Conservation (phyloP, 2,797 vertebrate species). For the Carduelis carduelis region DNA sequence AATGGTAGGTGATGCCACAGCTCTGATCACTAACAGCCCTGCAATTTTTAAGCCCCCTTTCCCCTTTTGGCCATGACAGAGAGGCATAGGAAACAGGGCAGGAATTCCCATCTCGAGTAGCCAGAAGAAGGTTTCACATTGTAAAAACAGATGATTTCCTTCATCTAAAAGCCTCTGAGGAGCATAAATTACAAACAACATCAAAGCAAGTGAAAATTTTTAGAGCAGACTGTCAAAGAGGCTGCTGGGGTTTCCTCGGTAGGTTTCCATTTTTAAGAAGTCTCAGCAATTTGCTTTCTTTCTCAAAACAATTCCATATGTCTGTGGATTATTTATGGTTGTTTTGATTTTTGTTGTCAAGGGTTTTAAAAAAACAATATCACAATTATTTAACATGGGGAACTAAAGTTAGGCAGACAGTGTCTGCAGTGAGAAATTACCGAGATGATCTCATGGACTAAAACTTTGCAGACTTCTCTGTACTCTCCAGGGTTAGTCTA, state of each 20-base stretch:
- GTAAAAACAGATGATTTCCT: constrained; percentile 67
- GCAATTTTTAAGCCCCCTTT: neutral
- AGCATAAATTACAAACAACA: constrained; percentile 59
- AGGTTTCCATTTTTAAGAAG: constrained; percentile 50
- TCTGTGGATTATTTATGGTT: constrained; percentile 34
- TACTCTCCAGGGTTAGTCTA: constrained; percentile 6
- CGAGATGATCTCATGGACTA: constrained; percentile 42
- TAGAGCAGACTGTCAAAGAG: constrained; percentile 27
- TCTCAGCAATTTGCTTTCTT: constrained; percentile 38
- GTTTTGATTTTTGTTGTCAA: constrained; percentile 55
- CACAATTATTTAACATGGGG: neutral
- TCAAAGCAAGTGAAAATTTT: constrained; percentile 15
- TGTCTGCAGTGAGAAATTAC: neutral
- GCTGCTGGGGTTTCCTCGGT: constrained; percentile 45
- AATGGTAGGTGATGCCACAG: neutral
- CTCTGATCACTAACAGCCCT: neutral
- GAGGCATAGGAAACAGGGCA: constrained; percentile 49
- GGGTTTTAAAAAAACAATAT: constrained; percentile 50
- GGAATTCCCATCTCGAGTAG: constrained; percentile 46
- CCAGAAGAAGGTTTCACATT: constrained; percentile 55
- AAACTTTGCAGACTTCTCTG: constrained; percentile 15
- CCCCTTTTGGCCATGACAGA: constrained; percentile 14
- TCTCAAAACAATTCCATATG: constrained; percentile 52
- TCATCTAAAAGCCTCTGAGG: constrained; percentile 53
- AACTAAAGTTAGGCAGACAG: constrained; percentile 34